Conservation (phyloP, 2,888 invertebrate genomes). For the Ennomos erosarius region DNA sequence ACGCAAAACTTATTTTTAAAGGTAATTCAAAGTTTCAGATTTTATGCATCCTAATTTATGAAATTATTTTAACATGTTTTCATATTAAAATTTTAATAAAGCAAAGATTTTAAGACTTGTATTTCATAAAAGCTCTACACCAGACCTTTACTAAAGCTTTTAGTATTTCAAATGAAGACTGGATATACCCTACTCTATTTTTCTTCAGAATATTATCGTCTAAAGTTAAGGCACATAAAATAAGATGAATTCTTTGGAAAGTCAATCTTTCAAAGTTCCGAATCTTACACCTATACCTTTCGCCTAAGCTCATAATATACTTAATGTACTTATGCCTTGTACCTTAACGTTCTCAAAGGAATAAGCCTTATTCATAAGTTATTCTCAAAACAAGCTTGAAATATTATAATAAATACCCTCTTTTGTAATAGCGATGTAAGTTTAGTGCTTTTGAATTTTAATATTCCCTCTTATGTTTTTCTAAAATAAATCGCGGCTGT, state of each 20-base stretch:
- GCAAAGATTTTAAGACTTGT: background rate
- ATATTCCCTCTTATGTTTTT: too few relatives aligned
- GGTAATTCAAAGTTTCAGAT: constrained; percentile 21
- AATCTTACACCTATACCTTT: background rate
- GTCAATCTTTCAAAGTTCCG: background rate
- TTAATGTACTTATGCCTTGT: too few relatives aligned
- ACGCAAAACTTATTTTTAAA: constrained; percentile 22
- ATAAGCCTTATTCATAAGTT: too few relatives aligned
- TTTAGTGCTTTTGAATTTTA: too few relatives aligned
- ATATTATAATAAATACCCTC: too few relatives aligned
- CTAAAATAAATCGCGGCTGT: too few relatives aligned
- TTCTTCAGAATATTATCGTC: too few relatives aligned
- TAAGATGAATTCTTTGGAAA: too few relatives aligned
- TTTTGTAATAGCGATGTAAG: too few relatives aligned
- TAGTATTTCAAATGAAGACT: background rate
- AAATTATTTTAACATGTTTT: constrained; percentile 18
- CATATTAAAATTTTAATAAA: constrained; percentile 30
- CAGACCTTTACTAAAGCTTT: background rate
- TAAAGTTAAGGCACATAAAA: too few relatives aligned
- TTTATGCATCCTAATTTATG: constrained; percentile 26
- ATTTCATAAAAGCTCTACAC: constrained; percentile 6
- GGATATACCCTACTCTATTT: background rate
- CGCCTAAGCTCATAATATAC: background rate
- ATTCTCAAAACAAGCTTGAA: too few relatives aligned
- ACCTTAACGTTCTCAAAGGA: too few relatives aligned